Base-by-base conservation (phyloP, 2,797 vertebrate genomes). In the Staurois parvus region DNA sequence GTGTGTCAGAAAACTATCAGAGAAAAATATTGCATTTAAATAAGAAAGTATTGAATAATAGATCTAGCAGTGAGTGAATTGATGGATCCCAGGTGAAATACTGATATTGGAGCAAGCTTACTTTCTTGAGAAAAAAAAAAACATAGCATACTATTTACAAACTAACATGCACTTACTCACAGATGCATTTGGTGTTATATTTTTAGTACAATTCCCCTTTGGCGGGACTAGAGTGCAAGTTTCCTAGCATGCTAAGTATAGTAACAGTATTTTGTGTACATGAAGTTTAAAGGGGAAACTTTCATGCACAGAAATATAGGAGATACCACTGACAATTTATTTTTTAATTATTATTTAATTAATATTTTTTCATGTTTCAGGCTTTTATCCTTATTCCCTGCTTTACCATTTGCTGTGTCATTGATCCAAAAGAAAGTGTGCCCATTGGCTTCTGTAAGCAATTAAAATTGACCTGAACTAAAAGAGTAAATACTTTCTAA, bases 31-130 rank as follows among this genome's bases (percentile, higher is more conserved):
- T 77, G 76, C 28, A 29, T 45, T 42, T 69, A n/a, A 59, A 81
- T 81, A n/a, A 56, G 48, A 52, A 70, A 68, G 19, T 81, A 72
- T 19, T 69, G 67, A 80, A 52, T 80, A 52, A 70, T 80, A 52
- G 19, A 80, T 81, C 21, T 56, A 34, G 42, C 26, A 81, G 7
- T 48, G 78, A 79, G 70, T 32, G 6, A 72, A 72, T 26, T 29
- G 29, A 72, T 81, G 21, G 29, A 70, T 70, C 11, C 62, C 26
- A 30, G 2, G 11, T 68, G 66, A 45, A 68, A 37, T 70, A 34
- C 59, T 4, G n/a, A 0, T 42, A 32, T 11, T 67, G 30, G 62
- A n/a, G 15, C 40, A 48, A 79, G 21, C 29, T 74, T 28, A 48
- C 40, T 76, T 52, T 5, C 6, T 45, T 48, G n/a, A 66, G 34